These are phyloP conservation scores for Eulemur rufifrons DNA, from an alignment of 2,113 vertebrate genomes.

Conservation along the genomic window DNA sequence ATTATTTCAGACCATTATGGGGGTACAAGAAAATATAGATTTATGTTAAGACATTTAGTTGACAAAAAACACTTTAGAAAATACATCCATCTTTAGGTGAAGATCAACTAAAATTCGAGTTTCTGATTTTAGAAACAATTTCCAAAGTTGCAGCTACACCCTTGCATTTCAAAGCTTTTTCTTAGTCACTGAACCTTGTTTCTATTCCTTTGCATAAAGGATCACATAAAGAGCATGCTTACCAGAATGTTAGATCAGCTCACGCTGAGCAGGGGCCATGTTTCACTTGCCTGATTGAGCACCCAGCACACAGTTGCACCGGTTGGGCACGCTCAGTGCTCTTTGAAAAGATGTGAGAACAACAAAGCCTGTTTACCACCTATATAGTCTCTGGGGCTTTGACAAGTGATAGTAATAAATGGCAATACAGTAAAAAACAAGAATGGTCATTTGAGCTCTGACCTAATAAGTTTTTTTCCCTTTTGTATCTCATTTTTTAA, in stretches of 20 bases:
- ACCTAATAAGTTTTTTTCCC: neutral
- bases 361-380: neutral
- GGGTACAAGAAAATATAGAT: no score
- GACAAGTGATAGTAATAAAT: neutral
- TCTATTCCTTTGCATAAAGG: neutral
- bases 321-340: neutral
- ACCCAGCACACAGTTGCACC: neutral
- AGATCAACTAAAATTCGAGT: neutral
- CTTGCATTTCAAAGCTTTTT: neutral
- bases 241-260: neutral
- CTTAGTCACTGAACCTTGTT: neutral
- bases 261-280: neutral
- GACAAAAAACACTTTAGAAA: neutral
- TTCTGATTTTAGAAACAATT: neutral
- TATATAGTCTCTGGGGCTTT: neutral
- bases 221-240: neutral
- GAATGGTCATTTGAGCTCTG: neutral
- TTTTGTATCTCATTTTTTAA: neutral
- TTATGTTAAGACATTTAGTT: neutral
- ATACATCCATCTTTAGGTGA: neutral
- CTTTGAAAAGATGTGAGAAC: neutral
- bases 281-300: neutral
- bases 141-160: neutral
- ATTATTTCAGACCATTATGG: no score
- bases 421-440: neutral